These are phyloP conservation scores for Pararge aegeria DNA, from an alignment of 1,140 invertebrate species.

Conservation along the genomic window DNA sequence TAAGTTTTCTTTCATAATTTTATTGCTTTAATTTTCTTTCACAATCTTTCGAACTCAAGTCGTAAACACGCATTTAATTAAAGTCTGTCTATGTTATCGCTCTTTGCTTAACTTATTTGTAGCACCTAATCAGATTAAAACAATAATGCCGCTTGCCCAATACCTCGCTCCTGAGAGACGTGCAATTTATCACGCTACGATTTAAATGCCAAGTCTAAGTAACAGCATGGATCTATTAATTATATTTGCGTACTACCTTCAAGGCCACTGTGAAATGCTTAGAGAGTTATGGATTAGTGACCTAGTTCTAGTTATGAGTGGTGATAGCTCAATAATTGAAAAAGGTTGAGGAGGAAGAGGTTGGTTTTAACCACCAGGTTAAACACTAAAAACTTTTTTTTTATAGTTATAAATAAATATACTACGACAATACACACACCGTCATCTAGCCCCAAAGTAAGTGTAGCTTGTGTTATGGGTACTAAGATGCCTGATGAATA, in stretches of 20 bases:
- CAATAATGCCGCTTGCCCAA: conserved; percentile 1
- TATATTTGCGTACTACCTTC: neutral
- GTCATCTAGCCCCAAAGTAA: no score
- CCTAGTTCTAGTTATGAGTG: no score
- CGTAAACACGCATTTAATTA: conserved; percentile 1
- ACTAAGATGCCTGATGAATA: no score
- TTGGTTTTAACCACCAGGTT: no score
- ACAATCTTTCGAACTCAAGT: neutral
- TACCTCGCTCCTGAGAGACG: neutral
- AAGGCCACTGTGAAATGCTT: neutral
- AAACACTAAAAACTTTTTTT: no score
- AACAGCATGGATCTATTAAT: neutral
- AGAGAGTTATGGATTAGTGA: neutral
- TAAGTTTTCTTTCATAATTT: no score
- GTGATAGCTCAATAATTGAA: no score
- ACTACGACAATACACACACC: no score
- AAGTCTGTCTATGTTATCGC: neutral
- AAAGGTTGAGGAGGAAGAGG: no score
- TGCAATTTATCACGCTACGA: conserved; percentile 1
- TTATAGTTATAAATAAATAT: no score
- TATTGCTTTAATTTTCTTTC: neutral
- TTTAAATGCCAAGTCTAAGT: conserved; percentile 1
- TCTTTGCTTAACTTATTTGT: conserved; percentile 1
- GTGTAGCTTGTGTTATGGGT: no score
- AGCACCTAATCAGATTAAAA: conserved; percentile 1